These are phyloP conservation scores for Sylvietta virens DNA, from an alignment of 2,113 vertebrate genomes.

Conservation along the genomic window DNA sequence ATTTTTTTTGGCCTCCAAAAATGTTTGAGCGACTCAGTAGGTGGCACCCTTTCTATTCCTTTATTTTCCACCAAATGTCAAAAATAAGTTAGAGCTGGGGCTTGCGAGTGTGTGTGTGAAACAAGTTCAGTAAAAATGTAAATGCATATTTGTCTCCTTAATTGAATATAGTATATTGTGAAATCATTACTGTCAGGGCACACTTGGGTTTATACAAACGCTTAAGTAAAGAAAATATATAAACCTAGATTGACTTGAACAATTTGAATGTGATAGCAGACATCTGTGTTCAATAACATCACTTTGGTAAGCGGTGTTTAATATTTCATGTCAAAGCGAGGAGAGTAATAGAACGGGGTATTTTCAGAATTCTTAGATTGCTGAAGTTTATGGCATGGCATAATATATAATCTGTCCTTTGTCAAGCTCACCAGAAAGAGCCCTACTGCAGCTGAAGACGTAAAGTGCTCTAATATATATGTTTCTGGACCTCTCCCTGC, in stretches of 20 bases:
- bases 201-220: slow-evolving; percentile 63
- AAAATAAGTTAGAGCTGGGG: background rate
- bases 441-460: slow-evolving; percentile 60
- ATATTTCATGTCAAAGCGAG: slow-evolving; percentile 74
- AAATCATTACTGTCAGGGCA: slow-evolving; percentile 76
- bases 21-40: slow-evolving; percentile 52
- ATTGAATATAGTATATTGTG: slow-evolving; percentile 73
- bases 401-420: slow-evolving; percentile 67
- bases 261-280: slow-evolving; percentile 74
- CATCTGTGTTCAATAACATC: slow-evolving; percentile 78
- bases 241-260: slow-evolving; percentile 70
- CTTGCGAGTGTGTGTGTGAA: background rate
- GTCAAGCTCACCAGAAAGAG: slow-evolving; percentile 71
- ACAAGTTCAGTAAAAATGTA: slow-evolving; percentile 61
- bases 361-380: slow-evolving; percentile 65
- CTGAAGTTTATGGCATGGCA: slow-evolving; percentile 44
- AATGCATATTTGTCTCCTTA: slow-evolving; percentile 67
- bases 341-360: slow-evolving; percentile 53
- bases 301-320: slow-evolving; percentile 77
- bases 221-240: slow-evolving; percentile 72
- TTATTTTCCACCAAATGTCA: slow-evolving; percentile 9
- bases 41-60: slow-evolving; percentile 66
- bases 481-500: slow-evolving; percentile 59
- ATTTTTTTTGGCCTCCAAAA: background rate
- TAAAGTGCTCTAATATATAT: slow-evolving; percentile 65